phyloP scores from a whole-genome alignment of 2,797 vertebrate species.

The Ptychobarbus kaznakovi region DNA sequence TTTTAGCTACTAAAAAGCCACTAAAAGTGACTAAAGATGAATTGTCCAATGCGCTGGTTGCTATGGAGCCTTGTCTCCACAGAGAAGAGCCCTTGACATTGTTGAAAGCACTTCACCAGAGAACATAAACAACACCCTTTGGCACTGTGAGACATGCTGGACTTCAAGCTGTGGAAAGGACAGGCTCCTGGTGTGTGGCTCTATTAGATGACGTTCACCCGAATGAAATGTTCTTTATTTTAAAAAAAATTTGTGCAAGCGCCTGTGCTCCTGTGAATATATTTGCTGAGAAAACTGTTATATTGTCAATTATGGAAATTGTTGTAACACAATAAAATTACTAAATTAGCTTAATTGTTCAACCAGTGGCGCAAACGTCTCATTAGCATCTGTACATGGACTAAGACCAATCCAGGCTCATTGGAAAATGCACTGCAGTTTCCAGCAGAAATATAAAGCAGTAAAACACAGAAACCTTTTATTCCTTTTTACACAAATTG shows the following conservation, averaged over 20 bases:
- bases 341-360: slow-evolving; percentile 17
- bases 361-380: neutral
- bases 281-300: neutral
- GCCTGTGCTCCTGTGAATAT: neutral
- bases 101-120: neutral
- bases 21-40: neutral
- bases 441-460: neutral
- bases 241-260: too few relatives aligned
- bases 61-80: slow-evolving; percentile 68
- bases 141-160: neutral
- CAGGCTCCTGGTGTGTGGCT: slow-evolving; percentile 17
- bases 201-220: neutral
- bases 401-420: neutral
- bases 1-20: slow-evolving; percentile 3
- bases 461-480: neutral
- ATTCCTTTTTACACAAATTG: neutral
- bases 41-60: slow-evolving; percentile 63
- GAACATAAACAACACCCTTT: slow-evolving; percentile 33
- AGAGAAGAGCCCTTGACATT: slow-evolving; percentile 60
- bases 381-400: neutral
- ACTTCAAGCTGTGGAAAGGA: slow-evolving; percentile 31
- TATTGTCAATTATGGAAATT: slow-evolving; percentile 17
- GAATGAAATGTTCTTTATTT: neutral
- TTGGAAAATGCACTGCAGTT: neutral
- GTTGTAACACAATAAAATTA: neutral